phyloP scores from a whole-genome alignment of 2,888 invertebrate species.

The Odontothrips loti region DNA sequence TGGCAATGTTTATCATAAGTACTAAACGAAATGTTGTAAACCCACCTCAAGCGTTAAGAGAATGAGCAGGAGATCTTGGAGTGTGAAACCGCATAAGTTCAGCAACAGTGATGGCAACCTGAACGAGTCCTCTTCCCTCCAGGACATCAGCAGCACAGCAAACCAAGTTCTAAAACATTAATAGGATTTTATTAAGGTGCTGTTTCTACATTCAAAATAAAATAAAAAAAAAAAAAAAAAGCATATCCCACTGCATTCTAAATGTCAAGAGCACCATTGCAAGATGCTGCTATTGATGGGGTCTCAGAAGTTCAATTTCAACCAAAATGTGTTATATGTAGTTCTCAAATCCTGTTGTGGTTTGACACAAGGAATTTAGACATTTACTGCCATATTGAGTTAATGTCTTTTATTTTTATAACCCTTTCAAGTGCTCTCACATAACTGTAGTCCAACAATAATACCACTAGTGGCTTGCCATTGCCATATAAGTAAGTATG shows the following conservation, averaged over 20 bases:
- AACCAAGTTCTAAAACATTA: slow-evolving; percentile 70
- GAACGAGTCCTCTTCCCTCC: slow-evolving; percentile 81
- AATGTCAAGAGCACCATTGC: too few species aligned
- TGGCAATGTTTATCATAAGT: not conserved
- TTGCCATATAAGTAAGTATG: not conserved
- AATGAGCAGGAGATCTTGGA: slow-evolving; percentile 44
- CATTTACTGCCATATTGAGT: slow-evolving; percentile 24
- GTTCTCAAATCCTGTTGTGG: not conserved
- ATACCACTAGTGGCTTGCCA: not conserved
- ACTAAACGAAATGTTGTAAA: not conserved
- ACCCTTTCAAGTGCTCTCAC: not conserved
- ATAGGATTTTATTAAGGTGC: not conserved
- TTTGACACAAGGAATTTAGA: not conserved
- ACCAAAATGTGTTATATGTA: slow-evolving; percentile 18
- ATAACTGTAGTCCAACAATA: not conserved
- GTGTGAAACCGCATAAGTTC: slow-evolving; percentile 71
- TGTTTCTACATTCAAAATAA: not conserved
- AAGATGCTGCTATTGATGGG: slow-evolving; percentile 30
- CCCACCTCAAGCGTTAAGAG: slow-evolving; percentile 28
- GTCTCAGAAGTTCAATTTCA: slow-evolving; percentile 7
- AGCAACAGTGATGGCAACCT: slow-evolving; percentile 83
- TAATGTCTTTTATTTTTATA: slow-evolving; percentile 27
- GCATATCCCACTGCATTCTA: slow-evolving; percentile 31
- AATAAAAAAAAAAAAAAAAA: slow-evolving; percentile 31
- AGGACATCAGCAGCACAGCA: slow-evolving; percentile 90